These are phyloP conservation scores for Crepidodera aurea DNA, from an alignment of 2,888 invertebrate species.

Conservation along the genomic window DNA sequence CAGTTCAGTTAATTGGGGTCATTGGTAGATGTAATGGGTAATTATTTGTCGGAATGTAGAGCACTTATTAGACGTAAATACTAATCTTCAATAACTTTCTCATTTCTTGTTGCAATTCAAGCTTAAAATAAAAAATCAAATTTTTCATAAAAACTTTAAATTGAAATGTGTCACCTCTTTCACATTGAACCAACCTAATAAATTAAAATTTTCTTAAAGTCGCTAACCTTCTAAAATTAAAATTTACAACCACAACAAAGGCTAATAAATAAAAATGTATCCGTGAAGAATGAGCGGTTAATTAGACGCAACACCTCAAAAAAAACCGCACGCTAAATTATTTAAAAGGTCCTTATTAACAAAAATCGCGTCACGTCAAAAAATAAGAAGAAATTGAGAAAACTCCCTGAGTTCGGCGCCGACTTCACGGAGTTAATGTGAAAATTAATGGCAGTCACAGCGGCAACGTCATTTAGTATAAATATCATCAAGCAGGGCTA, in stretches of 20 bases:
- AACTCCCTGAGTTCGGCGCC: conserved; percentile 1
- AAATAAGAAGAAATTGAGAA: conserved; percentile 10
- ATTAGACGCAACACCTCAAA: neutral
- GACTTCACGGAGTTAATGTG: conserved; percentile 38
- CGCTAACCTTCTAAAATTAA: neutral
- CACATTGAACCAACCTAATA: too few species aligned
- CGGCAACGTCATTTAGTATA: conserved; percentile 48
- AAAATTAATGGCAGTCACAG: conserved; percentile 42
- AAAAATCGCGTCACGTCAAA: conserved; percentile 20
- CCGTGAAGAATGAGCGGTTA: neutral
- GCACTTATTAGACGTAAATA: too few species aligned
- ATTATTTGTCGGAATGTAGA: too few species aligned
- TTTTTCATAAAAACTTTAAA: too few species aligned
- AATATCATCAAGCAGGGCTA: conserved; percentile 45
- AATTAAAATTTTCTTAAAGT: too few species aligned
- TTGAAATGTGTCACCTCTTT: too few species aligned
- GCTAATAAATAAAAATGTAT: neutral
- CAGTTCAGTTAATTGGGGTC: too few species aligned
- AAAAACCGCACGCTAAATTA: neutral
- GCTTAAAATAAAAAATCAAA: too few species aligned
- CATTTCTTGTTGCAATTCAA: too few species aligned
- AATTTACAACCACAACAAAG: neutral
- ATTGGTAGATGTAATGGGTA: too few species aligned
- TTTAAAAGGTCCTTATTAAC: conserved; percentile 13
- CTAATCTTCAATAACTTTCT: too few species aligned